Percentiles rank a stretch among this genome's conserved stretches.
phyloP scores from a whole-genome alignment of 1,140 invertebrate species.

The Harlomillsia oculata region DNA sequence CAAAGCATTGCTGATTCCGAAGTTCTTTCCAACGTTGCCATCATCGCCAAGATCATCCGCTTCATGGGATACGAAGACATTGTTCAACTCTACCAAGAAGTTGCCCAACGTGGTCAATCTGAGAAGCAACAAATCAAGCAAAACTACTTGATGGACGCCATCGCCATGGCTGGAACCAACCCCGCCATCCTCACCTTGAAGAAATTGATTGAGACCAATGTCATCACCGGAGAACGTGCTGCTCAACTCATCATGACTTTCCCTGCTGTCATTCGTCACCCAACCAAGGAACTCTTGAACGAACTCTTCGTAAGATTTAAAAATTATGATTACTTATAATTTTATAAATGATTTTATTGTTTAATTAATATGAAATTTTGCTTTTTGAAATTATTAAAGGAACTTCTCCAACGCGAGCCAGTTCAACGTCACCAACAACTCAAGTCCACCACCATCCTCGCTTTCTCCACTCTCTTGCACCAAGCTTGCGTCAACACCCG shows the following conservation, averaged over 20 bases:
- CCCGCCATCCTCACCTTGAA: slow-evolving; percentile 27
- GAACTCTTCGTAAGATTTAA: slow-evolving; percentile 27
- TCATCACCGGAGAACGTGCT: slow-evolving; percentile 30
- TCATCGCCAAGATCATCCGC: slow-evolving; percentile 29
- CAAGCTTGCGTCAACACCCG: slow-evolving; percentile 35
- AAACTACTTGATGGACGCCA: slow-evolving; percentile 21
- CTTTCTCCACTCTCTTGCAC: slow-evolving; percentile 29
- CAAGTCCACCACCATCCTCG: slow-evolving; percentile 30
- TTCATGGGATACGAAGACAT: slow-evolving; percentile 23
- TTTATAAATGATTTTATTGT: background rate
- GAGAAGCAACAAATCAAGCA: slow-evolving; percentile 9
- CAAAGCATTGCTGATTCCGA: slow-evolving; percentile 27
- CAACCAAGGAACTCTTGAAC: slow-evolving; percentile 30
- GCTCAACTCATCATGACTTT: slow-evolving; percentile 28
- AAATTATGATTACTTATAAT: background rate
- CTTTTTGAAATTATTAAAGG: slow-evolving; percentile 14
- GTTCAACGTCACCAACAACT: slow-evolving; percentile 24
- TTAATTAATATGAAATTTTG: background rate
- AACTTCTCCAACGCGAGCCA: slow-evolving; percentile 17
- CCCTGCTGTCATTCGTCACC: slow-evolving; percentile 31
- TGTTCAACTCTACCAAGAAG: background rate
- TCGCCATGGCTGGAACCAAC: slow-evolving; percentile 34
- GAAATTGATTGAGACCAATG: slow-evolving; percentile 27
- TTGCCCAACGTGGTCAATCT: background rate
- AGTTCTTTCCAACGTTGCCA: slow-evolving; percentile 22